Evolutionary conservation across 2,888 invertebrate genomes (phyloP).

Genomic region (Actias luna): DNA sequence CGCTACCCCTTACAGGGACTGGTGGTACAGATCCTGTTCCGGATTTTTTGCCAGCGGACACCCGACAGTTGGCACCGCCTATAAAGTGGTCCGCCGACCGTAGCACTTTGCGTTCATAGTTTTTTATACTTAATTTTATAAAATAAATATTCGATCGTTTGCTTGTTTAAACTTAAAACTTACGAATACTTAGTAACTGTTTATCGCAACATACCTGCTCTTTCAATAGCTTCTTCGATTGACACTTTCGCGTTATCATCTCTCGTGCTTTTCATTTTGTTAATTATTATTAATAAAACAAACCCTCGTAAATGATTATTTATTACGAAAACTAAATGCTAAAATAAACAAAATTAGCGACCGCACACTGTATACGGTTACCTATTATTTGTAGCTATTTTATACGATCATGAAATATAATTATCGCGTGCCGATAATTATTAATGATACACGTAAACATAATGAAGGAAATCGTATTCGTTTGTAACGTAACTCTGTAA

Average conservation of each 20-base stretch:
- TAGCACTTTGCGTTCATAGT: too few relatives aligned
- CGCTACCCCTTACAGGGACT: too few relatives aligned
- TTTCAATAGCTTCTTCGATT: constrained; percentile 47
- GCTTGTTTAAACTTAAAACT: too few relatives aligned
- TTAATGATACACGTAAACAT: not conserved
- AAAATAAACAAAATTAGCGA: not conserved
- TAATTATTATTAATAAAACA: not conserved
- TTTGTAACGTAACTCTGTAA: constrained; percentile 1
- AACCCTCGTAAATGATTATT: not conserved
- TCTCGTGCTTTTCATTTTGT: constrained; percentile 27
- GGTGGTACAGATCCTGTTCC: too few relatives aligned
- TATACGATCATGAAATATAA: constrained; percentile 2
- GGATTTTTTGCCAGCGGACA: too few relatives aligned
- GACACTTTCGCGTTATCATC: constrained; percentile 29
- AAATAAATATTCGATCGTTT: too few relatives aligned
- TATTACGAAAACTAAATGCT: too few relatives aligned
- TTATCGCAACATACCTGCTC: constrained; percentile 51
- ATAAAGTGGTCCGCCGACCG: too few relatives aligned
- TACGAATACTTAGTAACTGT: too few relatives aligned
- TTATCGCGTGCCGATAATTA: constrained; percentile 15
- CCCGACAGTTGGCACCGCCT: too few relatives aligned
- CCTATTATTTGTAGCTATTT: not conserved
- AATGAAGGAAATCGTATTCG: not conserved
- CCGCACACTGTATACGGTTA: too few relatives aligned
- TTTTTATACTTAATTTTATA: too few relatives aligned